Evolutionary conservation across 2,797 vertebrate species (phyloP), one percentile per base, ranked within the genome.

Genomic region (Leptodactylus fallax): DNA sequence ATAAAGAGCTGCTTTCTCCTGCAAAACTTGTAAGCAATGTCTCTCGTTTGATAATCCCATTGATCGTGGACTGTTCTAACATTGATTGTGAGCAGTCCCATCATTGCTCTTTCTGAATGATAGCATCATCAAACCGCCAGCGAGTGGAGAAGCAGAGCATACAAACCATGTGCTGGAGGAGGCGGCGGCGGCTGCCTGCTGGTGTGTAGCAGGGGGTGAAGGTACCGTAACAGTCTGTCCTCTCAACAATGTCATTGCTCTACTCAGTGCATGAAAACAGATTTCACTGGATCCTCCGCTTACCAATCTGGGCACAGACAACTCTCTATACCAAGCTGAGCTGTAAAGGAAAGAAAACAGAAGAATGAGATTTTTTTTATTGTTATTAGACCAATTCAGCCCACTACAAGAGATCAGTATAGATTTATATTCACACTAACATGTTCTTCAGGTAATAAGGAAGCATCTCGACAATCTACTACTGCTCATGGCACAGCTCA

Each of bases 51-150:
- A 89, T 89, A 89, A 89, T 89, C 85, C 80, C 85, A 89, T 89
- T 89, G 88, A 89, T 89, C 79, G 72, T 86, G 79, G 77, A 87
- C 88, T 83, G 85, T 83, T 89, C 85, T 87, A 78, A 63, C 88
- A 89, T 87, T 89, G 88, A 89, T 89, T 89, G 85, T 65, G 27
- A 83, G 85, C 23, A 56, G 85, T 78, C 80, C 72, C 63, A 86
- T 89, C 88, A 89, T 89, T 89, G 80, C 88, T 89, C 88, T 89
- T 89, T 86, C 72, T 89, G 88, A 89, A 86, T 89, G 88, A 89
- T 89, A 77, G 88, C 55, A 83, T 89, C 77, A 83, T 89, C 85
- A 83, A 86, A 61, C 63, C 65, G 80, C 72, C 85, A 89, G 72
- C 49, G 19, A 89, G 80, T 25, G 72, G 63, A 79, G 58, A 55